phyloP scores from a whole-genome alignment of 1,140 invertebrate species.

The Melipona quadrifasciata region DNA sequence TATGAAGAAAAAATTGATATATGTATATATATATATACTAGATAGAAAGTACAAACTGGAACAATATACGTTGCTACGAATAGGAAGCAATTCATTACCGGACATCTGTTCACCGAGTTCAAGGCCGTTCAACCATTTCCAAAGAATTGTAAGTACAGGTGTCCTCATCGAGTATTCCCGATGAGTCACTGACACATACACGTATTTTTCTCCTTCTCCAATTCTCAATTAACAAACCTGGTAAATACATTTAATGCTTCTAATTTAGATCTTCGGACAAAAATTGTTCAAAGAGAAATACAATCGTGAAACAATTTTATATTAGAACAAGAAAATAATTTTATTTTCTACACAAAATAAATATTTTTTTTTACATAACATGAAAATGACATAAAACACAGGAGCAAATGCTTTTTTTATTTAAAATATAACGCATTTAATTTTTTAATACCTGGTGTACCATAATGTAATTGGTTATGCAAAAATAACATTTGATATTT shows the following conservation, averaged over 20 bases:
- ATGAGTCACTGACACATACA: background rate
- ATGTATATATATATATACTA: too few relatives aligned
- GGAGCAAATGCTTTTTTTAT: too few relatives aligned
- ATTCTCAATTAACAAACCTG: background rate
- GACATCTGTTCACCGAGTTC: constrained; percentile 40
- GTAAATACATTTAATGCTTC: background rate
- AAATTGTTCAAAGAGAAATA: too few relatives aligned
- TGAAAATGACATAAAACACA: too few relatives aligned
- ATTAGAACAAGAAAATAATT: too few relatives aligned
- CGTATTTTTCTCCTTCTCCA: background rate
- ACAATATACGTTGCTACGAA: background rate
- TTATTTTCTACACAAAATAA: background rate
- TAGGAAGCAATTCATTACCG: constrained; percentile 7
- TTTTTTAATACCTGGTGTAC: background rate
- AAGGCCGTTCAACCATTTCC: constrained; percentile 43
- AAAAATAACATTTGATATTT: background rate
- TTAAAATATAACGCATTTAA: background rate
- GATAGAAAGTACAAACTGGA: background rate
- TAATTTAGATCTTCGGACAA: background rate
- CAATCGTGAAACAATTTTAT: too few relatives aligned
- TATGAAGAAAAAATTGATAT: background rate
- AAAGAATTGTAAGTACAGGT: constrained; percentile 36
- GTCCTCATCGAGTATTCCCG: constrained; percentile 1
- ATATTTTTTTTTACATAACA: background rate
- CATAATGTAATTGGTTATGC: background rate